phyloP scores from a whole-genome alignment of 2,113 vertebrate genomes.

The Eublepharis macularius region DNA sequence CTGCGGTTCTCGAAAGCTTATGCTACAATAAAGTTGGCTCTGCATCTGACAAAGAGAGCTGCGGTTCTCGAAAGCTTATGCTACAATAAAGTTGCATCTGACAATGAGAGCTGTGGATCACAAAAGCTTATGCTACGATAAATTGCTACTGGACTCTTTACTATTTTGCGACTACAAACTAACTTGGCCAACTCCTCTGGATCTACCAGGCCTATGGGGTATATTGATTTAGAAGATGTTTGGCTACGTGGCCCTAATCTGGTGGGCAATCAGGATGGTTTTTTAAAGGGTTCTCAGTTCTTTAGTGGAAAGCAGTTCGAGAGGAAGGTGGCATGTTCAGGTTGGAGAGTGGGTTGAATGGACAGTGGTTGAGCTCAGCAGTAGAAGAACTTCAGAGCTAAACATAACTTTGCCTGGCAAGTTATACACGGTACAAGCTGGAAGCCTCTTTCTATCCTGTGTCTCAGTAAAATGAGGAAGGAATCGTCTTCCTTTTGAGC shows the following conservation, averaged over 20 bases:
- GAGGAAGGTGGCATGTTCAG: background rate
- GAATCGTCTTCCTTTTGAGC: constrained; percentile 26
- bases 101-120: no score
- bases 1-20: no score
- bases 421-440: constrained; percentile 53
- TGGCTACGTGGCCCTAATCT: background rate
- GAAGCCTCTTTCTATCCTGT: constrained; percentile 40
- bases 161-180: no score
- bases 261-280: no score
- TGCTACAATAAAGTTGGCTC: no score
- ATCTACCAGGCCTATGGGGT: no score
- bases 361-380: constrained; percentile 4
- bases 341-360: background rate
- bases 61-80: no score
- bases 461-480: background rate
- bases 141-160: no score
- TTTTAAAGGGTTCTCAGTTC: background rate
- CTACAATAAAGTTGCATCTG: no score
- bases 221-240: background rate
- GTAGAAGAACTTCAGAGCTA: constrained; percentile 34
- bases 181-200: no score
- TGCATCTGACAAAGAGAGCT: no score
- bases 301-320: background rate
- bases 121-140: no score
- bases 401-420: constrained; percentile 60